Conservation (phyloP, 2,888 invertebrate species). For the Meteorus cinctellus region DNA sequence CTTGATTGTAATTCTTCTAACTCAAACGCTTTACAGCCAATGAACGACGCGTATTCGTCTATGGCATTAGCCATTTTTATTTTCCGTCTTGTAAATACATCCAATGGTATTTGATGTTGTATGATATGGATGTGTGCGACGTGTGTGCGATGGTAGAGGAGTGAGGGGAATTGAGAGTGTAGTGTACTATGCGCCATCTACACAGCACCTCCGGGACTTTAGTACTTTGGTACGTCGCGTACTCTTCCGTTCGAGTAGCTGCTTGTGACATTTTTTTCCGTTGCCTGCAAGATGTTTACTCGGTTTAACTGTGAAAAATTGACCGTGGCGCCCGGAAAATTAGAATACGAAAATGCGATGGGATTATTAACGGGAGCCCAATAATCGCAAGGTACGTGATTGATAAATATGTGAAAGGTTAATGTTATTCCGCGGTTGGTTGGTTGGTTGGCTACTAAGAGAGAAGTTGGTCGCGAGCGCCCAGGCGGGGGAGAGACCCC, state of each 20-base stretch:
- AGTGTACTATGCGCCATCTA: slow-evolving; percentile 20
- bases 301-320: slow-evolving; percentile 73
- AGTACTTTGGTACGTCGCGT: slow-evolving; percentile 63
- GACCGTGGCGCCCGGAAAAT: slow-evolving; percentile 62
- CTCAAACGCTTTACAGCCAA: background rate
- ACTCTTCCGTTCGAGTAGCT: slow-evolving; percentile 68
- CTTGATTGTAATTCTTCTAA: background rate
- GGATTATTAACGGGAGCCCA: slow-evolving; percentile 62
- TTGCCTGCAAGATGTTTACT: slow-evolving; percentile 75
- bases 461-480: slow-evolving; percentile 42
- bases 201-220: slow-evolving; percentile 60
- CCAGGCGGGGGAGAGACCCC: slow-evolving; percentile 52
- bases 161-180: background rate
- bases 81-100: background rate
- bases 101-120: background rate
- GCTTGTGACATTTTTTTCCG: slow-evolving; percentile 74
- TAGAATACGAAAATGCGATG: slow-evolving; percentile 65
- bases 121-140: no score
- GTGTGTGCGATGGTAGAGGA: background rate
- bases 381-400: slow-evolving; percentile 61
- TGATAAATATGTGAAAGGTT: slow-evolving; percentile 16
- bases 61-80: no score
- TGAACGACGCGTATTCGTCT: no score
- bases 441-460: slow-evolving; percentile 23
- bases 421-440: slow-evolving; percentile 5